A percentile compares a stretch with the other conserved stretches of the same genome.
Evolutionary conservation across 1,140 invertebrate genomes (phyloP).

Genomic region (Euura lappo): DNA sequence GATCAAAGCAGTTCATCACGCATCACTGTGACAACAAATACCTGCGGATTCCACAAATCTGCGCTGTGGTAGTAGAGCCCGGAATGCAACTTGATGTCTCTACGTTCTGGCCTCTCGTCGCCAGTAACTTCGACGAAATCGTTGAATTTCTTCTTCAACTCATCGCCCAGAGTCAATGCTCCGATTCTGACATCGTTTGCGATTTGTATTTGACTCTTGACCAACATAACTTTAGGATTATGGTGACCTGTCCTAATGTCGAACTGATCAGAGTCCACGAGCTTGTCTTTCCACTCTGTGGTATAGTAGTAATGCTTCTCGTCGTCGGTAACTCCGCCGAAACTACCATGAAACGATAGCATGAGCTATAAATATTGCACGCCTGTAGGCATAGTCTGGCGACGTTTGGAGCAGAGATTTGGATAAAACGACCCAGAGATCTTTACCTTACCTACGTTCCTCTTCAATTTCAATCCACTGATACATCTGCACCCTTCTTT

Average conservation of each 20-base stretch:
- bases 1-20: too few relatives aligned
- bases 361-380: constrained; percentile 22
- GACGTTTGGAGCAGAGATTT: neutral
- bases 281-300: constrained; percentile 82
- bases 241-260: constrained; percentile 76
- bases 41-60: constrained; percentile 82
- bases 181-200: constrained; percentile 66
- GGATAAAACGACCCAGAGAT: constrained; percentile 18
- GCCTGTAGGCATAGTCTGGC: neutral
- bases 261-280: constrained; percentile 79
- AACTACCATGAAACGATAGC: constrained; percentile 25
- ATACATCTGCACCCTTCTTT: constrained; percentile 85
- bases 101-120: constrained; percentile 80
- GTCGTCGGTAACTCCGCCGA: constrained; percentile 35
- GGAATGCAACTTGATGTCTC: constrained; percentile 83
- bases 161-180: constrained; percentile 59
- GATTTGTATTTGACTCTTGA: constrained; percentile 67
- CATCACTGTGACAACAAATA: constrained; percentile 18
- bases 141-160: constrained; percentile 77
- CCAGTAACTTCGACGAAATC: constrained; percentile 82
- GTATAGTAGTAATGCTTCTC: constrained; percentile 75
- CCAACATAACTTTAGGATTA: constrained; percentile 75
- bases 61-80: constrained; percentile 84
- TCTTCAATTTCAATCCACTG: constrained; percentile 83
- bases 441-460: constrained; percentile 65